These are phyloP conservation scores for Patagioenas fasciata DNA, from an alignment of 2,113 vertebrate genomes.

Conservation along the genomic window DNA sequence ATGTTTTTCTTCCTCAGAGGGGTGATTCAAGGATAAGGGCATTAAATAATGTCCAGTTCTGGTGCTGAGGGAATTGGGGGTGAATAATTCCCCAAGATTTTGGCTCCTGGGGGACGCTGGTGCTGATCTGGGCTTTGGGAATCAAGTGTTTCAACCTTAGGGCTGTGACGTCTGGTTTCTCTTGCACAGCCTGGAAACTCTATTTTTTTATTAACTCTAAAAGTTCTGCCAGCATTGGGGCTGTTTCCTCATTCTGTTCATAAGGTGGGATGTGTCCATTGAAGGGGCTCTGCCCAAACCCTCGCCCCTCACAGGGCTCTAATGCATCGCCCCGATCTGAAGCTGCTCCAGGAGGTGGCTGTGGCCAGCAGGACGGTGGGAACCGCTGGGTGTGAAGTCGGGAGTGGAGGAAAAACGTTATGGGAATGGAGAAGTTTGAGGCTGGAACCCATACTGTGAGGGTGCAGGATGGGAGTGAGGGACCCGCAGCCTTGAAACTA, in stretches of 20 bases:
- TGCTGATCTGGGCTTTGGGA: neutral
- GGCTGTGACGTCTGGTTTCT: neutral
- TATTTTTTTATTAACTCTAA: neutral
- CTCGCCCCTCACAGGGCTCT: fast-evolving
- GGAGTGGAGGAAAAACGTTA: neutral
- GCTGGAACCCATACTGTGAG: neutral
- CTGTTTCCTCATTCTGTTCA: neutral
- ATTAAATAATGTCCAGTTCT: neutral
- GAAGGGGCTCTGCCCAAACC: neutral
- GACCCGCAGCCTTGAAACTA: neutral
- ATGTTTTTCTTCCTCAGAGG: fast-evolving
- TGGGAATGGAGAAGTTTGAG: neutral
- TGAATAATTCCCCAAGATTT: neutral
- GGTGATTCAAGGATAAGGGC: neutral
- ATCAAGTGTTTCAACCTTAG: neutral
- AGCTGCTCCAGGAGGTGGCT: neutral
- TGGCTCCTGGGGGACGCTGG: neutral
- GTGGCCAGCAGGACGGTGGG: neutral
- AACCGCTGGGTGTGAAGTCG: fast-evolving
- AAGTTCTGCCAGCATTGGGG: no score
- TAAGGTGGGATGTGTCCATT: neutral
- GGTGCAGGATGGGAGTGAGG: neutral
- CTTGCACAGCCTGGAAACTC: neutral
- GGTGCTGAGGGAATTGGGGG: neutral
- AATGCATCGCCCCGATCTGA: neutral